Conservation (phyloP, 2,113 vertebrate genomes). For the Chelonoidis abingdonii region DNA sequence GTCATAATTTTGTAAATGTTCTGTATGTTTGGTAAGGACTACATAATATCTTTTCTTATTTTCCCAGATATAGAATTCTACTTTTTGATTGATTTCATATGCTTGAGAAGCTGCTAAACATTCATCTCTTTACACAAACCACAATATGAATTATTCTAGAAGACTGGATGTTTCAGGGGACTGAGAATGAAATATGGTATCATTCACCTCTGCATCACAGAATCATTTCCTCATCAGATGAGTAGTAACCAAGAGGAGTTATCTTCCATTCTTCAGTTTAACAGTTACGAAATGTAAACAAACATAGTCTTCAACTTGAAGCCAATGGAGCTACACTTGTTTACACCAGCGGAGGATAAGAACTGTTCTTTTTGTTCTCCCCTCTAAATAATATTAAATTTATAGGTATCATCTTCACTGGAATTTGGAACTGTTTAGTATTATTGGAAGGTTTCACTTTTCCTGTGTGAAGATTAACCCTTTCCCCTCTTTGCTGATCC, state of each 20-base stretch:
- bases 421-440: background rate
- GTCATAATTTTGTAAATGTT: rapidly evolving
- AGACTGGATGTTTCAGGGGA: background rate
- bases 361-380: background rate
- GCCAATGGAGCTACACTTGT: background rate
- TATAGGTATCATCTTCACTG: background rate
- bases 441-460: background rate
- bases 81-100: background rate
- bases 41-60: background rate
- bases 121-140: background rate
- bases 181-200: background rate
- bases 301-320: background rate
- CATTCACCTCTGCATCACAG: background rate
- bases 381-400: background rate
- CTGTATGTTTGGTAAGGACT: background rate
- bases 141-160: background rate
- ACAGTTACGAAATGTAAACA: background rate
- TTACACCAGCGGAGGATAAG: background rate
- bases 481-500: background rate
- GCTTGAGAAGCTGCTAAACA: background rate
- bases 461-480: background rate
- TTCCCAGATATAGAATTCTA: background rate
- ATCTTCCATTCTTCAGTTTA: background rate
- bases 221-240: background rate
- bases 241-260: background rate